Conservation (phyloP, 2,113 vertebrate genomes). For the Balaenoptera acutorostrata region DNA sequence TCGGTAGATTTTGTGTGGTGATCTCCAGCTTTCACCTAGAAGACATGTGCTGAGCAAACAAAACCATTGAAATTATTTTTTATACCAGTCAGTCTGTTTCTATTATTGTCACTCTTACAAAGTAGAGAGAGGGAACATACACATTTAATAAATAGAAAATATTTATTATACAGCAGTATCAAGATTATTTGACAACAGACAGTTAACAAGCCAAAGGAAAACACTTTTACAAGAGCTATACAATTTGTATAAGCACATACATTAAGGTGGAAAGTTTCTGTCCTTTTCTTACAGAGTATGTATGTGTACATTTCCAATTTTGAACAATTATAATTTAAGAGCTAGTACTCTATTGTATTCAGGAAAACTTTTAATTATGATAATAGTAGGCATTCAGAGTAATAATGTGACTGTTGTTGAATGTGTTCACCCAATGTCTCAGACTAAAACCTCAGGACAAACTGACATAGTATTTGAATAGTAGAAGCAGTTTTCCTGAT, state of each 20-base stretch:
- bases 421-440: conserved; percentile 61
- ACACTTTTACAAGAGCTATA: conserved; percentile 76
- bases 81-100: background rate
- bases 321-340: conserved; percentile 84
- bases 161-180: conserved; percentile 84
- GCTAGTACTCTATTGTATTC: conserved; percentile 84
- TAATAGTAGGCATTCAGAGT: conserved; percentile 75
- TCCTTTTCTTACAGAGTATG: conserved; percentile 65
- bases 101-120: background rate
- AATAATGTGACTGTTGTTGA: conserved; percentile 72
- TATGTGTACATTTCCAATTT: conserved; percentile 79
- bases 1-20: background rate
- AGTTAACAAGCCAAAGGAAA: conserved; percentile 77
- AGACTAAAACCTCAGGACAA: conserved; percentile 57
- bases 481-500: conserved; percentile 28
- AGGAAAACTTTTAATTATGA: conserved; percentile 82
- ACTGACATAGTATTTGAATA: background rate
- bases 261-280: conserved; percentile 70
- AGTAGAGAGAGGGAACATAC: background rate
- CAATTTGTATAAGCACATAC: conserved; percentile 74
- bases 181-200: conserved; percentile 81
- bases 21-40: background rate
- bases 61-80: background rate
- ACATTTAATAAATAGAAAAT: conserved; percentile 83
- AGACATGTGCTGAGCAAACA: background rate